These are phyloP conservation scores for Lasiurus cinereus DNA, from an alignment of 2,113 vertebrate genomes.

Conservation along the genomic window DNA sequence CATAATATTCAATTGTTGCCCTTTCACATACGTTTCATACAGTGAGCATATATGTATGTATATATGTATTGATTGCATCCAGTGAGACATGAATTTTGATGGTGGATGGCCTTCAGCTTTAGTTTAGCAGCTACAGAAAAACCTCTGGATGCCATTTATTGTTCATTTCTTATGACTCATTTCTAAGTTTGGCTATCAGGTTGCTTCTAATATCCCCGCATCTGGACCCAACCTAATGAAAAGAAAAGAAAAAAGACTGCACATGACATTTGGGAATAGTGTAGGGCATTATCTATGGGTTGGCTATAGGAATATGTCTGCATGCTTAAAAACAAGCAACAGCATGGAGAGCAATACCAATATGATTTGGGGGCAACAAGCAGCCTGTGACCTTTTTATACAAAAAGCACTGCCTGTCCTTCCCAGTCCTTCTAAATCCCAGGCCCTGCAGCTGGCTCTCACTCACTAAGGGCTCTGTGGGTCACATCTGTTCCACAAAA, in stretches of 20 bases:
- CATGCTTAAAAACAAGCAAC: neutral
- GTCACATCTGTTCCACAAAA: accelerated
- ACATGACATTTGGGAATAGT: neutral
- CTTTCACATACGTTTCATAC: neutral
- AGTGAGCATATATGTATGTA: neutral
- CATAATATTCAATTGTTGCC: neutral
- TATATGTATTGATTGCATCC: neutral
- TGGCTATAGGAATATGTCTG: neutral
- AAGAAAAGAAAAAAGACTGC: neutral
- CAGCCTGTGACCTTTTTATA: neutral
- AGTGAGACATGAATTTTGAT: neutral
- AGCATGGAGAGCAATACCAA: no score
- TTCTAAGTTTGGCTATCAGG: neutral
- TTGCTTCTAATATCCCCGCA: neutral
- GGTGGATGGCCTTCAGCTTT: neutral
- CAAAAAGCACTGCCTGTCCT: neutral
- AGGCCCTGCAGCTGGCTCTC: neutral
- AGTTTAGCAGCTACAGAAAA: neutral
- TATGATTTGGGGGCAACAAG: neutral
- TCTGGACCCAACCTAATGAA: conserved; percentile 2
- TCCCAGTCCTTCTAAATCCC: neutral
- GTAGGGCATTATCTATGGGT: neutral
- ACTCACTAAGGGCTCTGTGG: neutral
- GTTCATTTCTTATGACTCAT: neutral
- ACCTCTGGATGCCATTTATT: neutral